phyloP scores from a whole-genome alignment of 2,888 invertebrate genomes.

The Tiliacea aurago region DNA sequence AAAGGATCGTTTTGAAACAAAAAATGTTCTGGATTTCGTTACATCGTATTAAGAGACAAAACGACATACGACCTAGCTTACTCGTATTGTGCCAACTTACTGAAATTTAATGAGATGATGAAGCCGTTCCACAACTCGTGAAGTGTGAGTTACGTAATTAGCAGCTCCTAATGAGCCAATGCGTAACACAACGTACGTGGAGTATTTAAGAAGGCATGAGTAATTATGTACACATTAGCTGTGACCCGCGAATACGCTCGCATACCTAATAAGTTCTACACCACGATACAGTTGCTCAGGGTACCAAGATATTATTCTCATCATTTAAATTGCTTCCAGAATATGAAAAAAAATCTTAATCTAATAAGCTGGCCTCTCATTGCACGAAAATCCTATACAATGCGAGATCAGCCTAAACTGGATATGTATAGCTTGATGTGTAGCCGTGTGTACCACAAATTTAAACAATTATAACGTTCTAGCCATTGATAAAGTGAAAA shows the following conservation, averaged over 20 bases:
- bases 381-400: no score
- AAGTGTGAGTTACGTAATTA: slow-evolving; percentile 44
- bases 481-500: slow-evolving; percentile 1
- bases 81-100: slow-evolving; percentile 17
- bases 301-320: neutral
- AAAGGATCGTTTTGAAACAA: no score
- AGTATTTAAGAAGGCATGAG: slow-evolving; percentile 16
- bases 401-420: no score
- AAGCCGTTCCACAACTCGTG: slow-evolving; percentile 27
- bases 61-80: neutral
- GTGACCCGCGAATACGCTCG: neutral
- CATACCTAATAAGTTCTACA: neutral
- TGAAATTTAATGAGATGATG: slow-evolving; percentile 42
- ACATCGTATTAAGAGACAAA: neutral
- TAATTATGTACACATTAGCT: neutral
- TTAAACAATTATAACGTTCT: no score
- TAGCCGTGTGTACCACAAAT: no score
- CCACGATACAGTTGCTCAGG: neutral
- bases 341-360: neutral
- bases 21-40: no score
- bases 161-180: slow-evolving; percentile 38
- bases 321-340: neutral
- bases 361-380: no score
- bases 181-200: slow-evolving; percentile 15
- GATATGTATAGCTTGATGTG: no score